Conservation (phyloP, 1,140 invertebrate genomes). For the Antheraea mylitta region DNA sequence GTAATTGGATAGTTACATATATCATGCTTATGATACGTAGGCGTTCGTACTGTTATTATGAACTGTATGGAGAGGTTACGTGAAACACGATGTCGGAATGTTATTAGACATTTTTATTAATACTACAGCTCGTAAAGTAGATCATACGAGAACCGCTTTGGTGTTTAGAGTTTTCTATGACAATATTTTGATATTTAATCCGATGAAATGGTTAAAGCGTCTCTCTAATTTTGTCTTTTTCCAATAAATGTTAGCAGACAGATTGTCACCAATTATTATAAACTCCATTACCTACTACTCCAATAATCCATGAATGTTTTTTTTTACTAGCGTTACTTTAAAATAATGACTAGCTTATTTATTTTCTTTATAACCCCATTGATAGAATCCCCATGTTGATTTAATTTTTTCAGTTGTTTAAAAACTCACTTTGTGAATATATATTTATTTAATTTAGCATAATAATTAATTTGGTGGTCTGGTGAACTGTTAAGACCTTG, state of each 20-base stretch:
- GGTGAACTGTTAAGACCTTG: no score
- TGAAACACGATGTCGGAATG: slow-evolving; percentile 49
- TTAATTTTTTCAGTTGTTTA: no score
- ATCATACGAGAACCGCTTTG: slow-evolving; percentile 38
- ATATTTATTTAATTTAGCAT: no score
- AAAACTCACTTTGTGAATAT: no score
- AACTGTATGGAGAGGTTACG: slow-evolving; percentile 34
- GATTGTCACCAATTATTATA: not conserved
- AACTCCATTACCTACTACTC: not conserved
- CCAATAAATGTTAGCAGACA: not conserved
- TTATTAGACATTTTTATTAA: slow-evolving; percentile 52
- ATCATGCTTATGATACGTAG: slow-evolving; percentile 52
- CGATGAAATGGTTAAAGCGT: slow-evolving; percentile 24
- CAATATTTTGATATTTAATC: slow-evolving; percentile 35
- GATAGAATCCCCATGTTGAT: no score
- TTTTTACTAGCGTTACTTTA: no score
- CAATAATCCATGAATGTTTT: no score
- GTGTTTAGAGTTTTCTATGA: slow-evolving; percentile 30
- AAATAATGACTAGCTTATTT: no score
- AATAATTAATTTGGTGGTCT: no score
- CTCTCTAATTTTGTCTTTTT: not conserved
- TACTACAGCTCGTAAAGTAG: slow-evolving; percentile 54
- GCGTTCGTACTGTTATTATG: slow-evolving; percentile 51
- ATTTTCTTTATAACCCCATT: no score
- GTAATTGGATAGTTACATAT: slow-evolving; percentile 66